Evolutionary conservation across 2,888 invertebrate genomes (phyloP).

Genomic region (Lasioglossum vierecki): DNA sequence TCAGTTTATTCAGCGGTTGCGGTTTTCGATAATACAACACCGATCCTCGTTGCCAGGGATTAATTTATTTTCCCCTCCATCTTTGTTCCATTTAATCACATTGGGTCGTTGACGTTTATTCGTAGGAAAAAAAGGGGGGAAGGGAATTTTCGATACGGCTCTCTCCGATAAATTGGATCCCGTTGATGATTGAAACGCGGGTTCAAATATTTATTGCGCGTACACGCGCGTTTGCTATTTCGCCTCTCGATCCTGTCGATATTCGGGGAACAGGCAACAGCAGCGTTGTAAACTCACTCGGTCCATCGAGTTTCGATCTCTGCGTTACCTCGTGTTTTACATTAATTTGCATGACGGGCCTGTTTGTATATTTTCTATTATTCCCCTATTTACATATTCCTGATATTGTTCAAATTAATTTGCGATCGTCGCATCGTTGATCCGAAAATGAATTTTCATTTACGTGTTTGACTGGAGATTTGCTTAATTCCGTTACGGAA

Average conservation of each 20-base stretch:
- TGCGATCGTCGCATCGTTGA: background rate
- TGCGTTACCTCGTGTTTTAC: slow-evolving; percentile 1
- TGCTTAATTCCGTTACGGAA: background rate
- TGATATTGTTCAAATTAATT: background rate
- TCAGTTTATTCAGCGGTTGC: slow-evolving; percentile 31
- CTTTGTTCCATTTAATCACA: slow-evolving; percentile 48
- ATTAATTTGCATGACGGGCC: background rate
- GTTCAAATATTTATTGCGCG: slow-evolving; percentile 56
- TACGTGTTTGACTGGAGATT: background rate
- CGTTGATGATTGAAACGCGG: slow-evolving; percentile 35
- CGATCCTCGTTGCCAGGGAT: slow-evolving; percentile 6
- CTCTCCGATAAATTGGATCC: slow-evolving; percentile 48
- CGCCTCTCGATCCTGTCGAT: slow-evolving; percentile 22
- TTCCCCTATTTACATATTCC: background rate
- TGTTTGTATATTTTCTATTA: background rate
- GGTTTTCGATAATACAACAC: slow-evolving; percentile 38
- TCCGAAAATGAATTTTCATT: background rate
- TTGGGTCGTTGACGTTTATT: slow-evolving; percentile 6
- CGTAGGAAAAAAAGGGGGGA: slow-evolving; percentile 38
- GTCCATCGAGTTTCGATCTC: background rate
- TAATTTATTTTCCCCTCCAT: slow-evolving; percentile 44
- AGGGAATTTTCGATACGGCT: slow-evolving; percentile 27
- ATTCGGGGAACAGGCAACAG: slow-evolving; percentile 29
- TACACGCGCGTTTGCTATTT: slow-evolving; percentile 35
- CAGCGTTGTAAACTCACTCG: background rate